These are phyloP conservation scores for Mamestra configurata DNA, from an alignment of 1,140 invertebrate species.

Conservation along the genomic window DNA sequence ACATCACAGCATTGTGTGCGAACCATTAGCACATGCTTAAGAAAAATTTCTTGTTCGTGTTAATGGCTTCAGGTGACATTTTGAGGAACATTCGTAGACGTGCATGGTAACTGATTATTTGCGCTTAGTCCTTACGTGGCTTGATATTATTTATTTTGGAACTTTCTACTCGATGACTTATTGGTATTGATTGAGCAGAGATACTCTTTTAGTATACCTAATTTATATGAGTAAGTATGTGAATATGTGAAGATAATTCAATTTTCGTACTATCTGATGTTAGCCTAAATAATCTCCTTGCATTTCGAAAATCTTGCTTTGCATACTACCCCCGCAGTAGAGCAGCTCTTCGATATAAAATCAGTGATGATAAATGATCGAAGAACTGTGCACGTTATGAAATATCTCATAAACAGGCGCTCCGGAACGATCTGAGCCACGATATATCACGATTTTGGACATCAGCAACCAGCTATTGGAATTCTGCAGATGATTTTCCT, in stretches of 20 bases:
- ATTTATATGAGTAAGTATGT: too few species aligned
- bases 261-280: too few species aligned
- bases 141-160: constrained; percentile 7
- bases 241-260: too few species aligned
- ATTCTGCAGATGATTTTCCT: constrained; percentile 84
- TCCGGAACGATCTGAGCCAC: constrained; percentile 68
- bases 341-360: constrained; percentile 51
- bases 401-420: constrained; percentile 86
- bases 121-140: neutral
- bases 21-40: constrained; percentile 69
- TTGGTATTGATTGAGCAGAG: too few species aligned
- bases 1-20: constrained; percentile 64
- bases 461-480: constrained; percentile 83
- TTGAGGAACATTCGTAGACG: neutral
- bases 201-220: too few species aligned
- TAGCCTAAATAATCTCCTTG: neutral
- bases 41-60: constrained; percentile 64
- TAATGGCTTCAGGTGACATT: constrained; percentile 55
- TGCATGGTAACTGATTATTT: constrained; percentile 6
- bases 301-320: neutral
- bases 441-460: constrained; percentile 86
- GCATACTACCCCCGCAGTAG: neutral
- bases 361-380: constrained; percentile 72
- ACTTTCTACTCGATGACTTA: neutral
- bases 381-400: constrained; percentile 81